Base-by-base conservation (phyloP, 2,888 invertebrate species). In the Cosmia pyralina region DNA sequence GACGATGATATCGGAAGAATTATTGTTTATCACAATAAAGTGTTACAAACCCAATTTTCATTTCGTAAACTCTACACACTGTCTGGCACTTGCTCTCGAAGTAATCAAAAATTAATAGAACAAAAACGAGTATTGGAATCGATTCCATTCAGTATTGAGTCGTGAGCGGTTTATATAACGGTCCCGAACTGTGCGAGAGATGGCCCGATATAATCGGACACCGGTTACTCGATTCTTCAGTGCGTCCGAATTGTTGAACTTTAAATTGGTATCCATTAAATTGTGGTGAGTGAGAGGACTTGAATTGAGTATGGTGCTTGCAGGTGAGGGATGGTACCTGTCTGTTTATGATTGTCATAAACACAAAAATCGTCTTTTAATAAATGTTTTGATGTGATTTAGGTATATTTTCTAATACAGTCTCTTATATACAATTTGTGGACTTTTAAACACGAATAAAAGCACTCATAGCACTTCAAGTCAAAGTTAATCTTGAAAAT, bases 91-190 rank as follows among this genome's bases (percentile, higher is more conserved):
- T 72, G n/a, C 53, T 55, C 53, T 69, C 44, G 53, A 72, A 69
- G 69, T 77, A 66, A 76, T 76, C 65, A 71, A 71, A 81, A 68
- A 77, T 74, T 65, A 73, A 76, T 82, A 77, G 75, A 79, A 76
- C 82, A 72, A 84, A 76, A 85, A 77, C 81, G 78, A 68, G 70
- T 77, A 77, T 80, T 68, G 60, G 75, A 84, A 87, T 87, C 84
- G 85, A 87, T 88, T 87, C 82, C 74, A 85, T 86, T 87, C 83
- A 87, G 80, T 87, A 83, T 86, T 77, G 77, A 75, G 76, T 84
- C 75, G 80, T 79, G 81, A 88, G 80, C 83, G 75, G 75, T 82
- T 83, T 83, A 82, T 72, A 74, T 86, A 85, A 86, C 85, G 85
- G 84, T 85, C 63, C 77, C 53, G 77, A 65, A 55, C 63, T 63